Conservation (phyloP, 1,140 invertebrate genomes). For the Macrobrachium nipponense region DNA sequence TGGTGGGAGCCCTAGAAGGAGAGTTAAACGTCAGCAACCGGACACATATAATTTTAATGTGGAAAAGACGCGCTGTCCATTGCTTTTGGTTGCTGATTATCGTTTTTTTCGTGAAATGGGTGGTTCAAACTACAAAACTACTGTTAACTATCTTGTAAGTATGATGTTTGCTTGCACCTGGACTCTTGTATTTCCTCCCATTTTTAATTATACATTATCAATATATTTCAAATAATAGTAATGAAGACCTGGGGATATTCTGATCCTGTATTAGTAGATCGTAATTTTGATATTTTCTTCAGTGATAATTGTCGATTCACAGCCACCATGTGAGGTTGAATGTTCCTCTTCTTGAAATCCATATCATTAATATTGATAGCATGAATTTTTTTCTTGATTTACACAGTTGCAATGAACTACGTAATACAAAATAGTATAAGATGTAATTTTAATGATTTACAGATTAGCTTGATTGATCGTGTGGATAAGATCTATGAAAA, state of each 20-base stretch:
- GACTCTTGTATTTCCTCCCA: constrained; percentile 30
- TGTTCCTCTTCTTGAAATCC: too few species aligned
- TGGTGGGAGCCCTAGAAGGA: constrained; percentile 7
- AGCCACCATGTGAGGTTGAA: too few species aligned
- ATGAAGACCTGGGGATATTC: too few species aligned
- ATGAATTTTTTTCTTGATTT: neutral
- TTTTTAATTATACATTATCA: too few species aligned
- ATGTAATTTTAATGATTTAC: constrained; percentile 64
- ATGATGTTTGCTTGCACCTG: neutral
- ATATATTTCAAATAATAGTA: too few species aligned
- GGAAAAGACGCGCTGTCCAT: constrained; percentile 86
- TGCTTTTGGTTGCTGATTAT: constrained; percentile 94
- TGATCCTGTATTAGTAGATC: too few species aligned
- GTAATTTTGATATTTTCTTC: too few species aligned
- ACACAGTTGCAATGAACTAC: neutral
- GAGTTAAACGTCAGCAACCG: constrained; percentile 51
- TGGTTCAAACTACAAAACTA: constrained; percentile 91
- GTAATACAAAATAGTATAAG: neutral
- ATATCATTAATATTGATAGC: neutral
- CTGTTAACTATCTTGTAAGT: constrained; percentile 92
- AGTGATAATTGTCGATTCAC: too few species aligned
- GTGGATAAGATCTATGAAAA: constrained; percentile 96
- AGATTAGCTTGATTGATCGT: constrained; percentile 93
- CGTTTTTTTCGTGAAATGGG: constrained; percentile 96
- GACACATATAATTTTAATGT: constrained; percentile 51